phyloP scores from a whole-genome alignment of 53 echinoderm and acorn worm species.

The Zoroaster sp. region DNA sequence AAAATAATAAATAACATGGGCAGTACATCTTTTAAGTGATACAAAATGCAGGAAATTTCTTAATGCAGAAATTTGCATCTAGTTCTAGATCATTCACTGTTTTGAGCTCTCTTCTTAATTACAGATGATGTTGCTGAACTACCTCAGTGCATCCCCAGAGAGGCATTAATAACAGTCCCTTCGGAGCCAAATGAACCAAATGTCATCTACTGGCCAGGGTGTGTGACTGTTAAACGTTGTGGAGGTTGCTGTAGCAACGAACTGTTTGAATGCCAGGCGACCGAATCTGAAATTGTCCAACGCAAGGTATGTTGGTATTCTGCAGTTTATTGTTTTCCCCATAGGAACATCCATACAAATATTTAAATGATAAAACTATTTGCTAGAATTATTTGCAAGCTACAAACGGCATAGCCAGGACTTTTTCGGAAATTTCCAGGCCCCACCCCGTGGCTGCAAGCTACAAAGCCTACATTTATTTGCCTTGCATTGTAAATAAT shows the following conservation, averaged over 20 bases:
- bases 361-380: too few species aligned
- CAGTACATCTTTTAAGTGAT: too few species aligned
- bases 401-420: too few species aligned
- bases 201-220: conserved; percentile 83
- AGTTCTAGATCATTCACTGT: background rate
- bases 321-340: too few species aligned
- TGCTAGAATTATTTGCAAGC: too few species aligned
- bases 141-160: conserved; percentile 54
- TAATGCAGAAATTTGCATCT: background rate
- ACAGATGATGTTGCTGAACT: conserved; percentile 32
- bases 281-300: conserved; percentile 52
- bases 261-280: conserved; percentile 75
- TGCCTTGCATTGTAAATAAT: too few species aligned
- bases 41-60: background rate
- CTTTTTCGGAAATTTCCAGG: too few species aligned
- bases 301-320: conserved; percentile 70
- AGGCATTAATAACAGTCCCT: conserved; percentile 19
- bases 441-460: too few species aligned
- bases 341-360: too few species aligned
- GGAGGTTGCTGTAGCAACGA: conserved; percentile 91
- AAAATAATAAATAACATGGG: too few species aligned
- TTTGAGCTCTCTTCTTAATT: background rate
- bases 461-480: too few species aligned
- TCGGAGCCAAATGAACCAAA: conserved; percentile 21
- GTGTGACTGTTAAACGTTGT: conserved; percentile 79